Base-by-base conservation (phyloP, 2,113 vertebrate species). In the Grammomys dolichurus region DNA sequence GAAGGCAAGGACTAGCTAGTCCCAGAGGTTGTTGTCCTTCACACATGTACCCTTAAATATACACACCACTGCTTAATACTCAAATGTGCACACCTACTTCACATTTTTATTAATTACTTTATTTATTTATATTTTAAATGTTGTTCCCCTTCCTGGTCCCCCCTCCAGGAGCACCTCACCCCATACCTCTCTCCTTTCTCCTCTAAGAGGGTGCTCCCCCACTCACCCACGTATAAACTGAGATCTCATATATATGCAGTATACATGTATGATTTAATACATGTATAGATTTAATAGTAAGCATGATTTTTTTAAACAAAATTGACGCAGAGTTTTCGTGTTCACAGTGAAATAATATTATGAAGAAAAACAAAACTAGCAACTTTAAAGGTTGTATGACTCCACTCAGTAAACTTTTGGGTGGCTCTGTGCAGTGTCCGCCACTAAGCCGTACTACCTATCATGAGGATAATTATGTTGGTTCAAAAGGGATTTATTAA, bases 401-500 rank as follows among this genome's bases (percentile, higher is more conserved):
- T 58, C 40, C 19, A 56, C 3, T 81, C 5, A 92, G n/a, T 36
- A 31, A 94, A 51, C 90, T 90, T 73, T 76, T 17, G 20, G 58
- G 46, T 80, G 11, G 12, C 31, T 94, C 14, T 81, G 24, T 26
- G 73, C 8, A 90, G 2, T 48, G 22, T 90, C 92, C 26, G 73
- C 89, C 77, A 63, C 33, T 67, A 63, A 82, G 36, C 7, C 54
- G 28, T 0, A 91, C 70, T 92, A 95, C 36, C 2, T 92, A 87
- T 19, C 80, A 31, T 0, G 0, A 56, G 19, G 22, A 33, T 77
- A 96, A 94, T 82, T 87, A 91, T 6, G 43, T 76, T 54, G 31
- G 7, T 48, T 96, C 90, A 65, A 93, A 95, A 94, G 19, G 85
- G 89, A 95, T 88, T 89, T 85, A 88, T 96, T 88, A 87, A 96